phyloP scores from a whole-genome alignment of 2,888 invertebrate genomes.

The Tipula helvola region DNA sequence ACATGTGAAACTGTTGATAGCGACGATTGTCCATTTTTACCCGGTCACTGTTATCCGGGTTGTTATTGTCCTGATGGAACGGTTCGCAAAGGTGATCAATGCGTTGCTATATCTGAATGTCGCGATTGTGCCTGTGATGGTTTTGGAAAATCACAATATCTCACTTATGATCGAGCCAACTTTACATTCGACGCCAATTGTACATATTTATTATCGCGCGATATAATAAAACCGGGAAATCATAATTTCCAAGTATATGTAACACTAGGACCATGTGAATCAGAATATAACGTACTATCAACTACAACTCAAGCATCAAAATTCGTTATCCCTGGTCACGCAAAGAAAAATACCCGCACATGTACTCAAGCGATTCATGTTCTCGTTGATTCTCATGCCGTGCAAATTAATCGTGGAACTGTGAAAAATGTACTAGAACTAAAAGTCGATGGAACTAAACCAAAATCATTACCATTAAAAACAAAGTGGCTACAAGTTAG shows the following conservation, averaged over 20 bases:
- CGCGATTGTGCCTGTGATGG: constrained; percentile 66
- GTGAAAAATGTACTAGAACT: constrained; percentile 27
- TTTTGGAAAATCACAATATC: constrained; percentile 66
- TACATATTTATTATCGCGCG: constrained; percentile 64
- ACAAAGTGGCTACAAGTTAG: constrained; percentile 49
- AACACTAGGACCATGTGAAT: constrained; percentile 50
- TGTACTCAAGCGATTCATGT: constrained; percentile 59
- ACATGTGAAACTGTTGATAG: constrained; percentile 52
- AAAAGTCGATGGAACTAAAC: constrained; percentile 30
- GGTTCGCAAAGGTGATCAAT: constrained; percentile 52
- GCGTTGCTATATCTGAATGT: constrained; percentile 58
- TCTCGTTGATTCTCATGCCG: constrained; percentile 48
- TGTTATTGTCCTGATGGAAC: constrained; percentile 73
- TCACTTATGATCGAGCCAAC: constrained; percentile 69
- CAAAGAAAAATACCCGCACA: constrained; percentile 32
- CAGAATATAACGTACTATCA: neutral
- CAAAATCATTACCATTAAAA: constrained; percentile 37
- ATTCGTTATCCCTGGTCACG: neutral
- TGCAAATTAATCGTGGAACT: constrained; percentile 39
- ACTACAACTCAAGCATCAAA: neutral
- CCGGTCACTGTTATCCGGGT: constrained; percentile 64
- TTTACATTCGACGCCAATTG: constrained; percentile 75
- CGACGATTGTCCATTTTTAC: constrained; percentile 47
- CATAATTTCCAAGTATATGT: constrained; percentile 41
- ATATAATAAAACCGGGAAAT: constrained; percentile 44